A percentile compares a stretch with the other conserved stretches of the same genome.
Conservation (phyloP, 2,113 vertebrate species). For the Ailurus styani region DNA sequence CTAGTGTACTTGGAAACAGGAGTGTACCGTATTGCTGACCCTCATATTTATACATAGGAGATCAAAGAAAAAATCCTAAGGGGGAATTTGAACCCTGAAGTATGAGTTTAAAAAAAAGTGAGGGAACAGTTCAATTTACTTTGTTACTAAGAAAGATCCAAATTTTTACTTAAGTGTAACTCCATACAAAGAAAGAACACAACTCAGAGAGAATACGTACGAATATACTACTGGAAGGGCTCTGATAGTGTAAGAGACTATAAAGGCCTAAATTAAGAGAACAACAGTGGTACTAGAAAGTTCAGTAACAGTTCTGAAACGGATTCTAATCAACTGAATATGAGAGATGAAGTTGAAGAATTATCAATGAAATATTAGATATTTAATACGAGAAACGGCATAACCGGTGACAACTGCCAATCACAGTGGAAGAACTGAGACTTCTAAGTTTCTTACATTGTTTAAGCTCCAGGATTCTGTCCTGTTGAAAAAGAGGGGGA, state of each 20-base stretch:
- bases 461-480: neutral
- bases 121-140: neutral
- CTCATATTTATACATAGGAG: neutral
- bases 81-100: neutral
- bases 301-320: neutral
- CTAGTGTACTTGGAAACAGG: neutral
- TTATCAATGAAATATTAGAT: neutral
- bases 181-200: neutral
- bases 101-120: neutral
- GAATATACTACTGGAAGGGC: neutral
- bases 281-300: neutral
- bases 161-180: neutral
- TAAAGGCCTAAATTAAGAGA: neutral
- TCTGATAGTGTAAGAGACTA: neutral
- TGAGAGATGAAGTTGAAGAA: neutral
- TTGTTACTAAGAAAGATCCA: neutral
- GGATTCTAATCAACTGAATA: neutral
- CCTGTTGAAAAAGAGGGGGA: neutral
- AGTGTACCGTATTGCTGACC: neutral
- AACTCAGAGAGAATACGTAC: neutral
- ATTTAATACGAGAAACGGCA: neutral
- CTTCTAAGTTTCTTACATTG: neutral
- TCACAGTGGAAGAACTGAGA: neutral
- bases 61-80: neutral
- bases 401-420: neutral